These are phyloP conservation scores for Mastomys coucha DNA, from an alignment of 2,113 vertebrate genomes.

Conservation along the genomic window DNA sequence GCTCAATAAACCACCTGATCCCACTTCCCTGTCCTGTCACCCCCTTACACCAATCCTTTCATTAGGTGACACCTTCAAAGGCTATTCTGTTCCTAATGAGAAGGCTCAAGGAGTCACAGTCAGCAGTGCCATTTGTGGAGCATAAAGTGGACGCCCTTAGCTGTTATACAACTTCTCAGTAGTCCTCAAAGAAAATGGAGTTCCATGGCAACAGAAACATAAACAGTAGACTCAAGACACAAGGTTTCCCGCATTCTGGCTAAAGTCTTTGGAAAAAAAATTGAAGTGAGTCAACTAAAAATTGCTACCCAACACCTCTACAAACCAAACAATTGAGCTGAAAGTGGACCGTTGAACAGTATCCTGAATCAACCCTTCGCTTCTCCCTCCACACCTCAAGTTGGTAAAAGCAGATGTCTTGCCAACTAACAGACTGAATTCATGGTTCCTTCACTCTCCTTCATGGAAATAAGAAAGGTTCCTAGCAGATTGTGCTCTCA, in stretches of 20 bases:
- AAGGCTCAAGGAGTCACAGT: neutral
- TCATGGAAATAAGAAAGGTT: conserved; percentile 66
- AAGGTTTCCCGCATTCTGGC: neutral
- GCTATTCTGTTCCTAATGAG: conserved; percentile 29
- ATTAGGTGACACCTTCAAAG: conserved; percentile 41
- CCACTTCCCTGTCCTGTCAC: too few species aligned
- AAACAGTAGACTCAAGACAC: neutral
- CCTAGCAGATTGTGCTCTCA: conserved; percentile 60
- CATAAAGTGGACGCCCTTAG: neutral
- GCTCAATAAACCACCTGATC: too few species aligned
- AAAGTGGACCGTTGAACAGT: neutral
- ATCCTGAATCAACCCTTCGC: neutral
- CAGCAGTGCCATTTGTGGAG: neutral
- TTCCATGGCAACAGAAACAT: neutral
- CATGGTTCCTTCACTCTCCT: conserved; percentile 44
- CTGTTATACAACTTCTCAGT: neutral
- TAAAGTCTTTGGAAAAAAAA: neutral
- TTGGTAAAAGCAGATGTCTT: neutral
- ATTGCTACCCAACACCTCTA: neutral
- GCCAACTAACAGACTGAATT: conserved; percentile 44
- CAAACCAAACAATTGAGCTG: neutral
- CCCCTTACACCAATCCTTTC: conserved; percentile 24
- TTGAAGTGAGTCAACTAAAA: conserved; percentile 4
- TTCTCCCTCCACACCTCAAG: neutral
- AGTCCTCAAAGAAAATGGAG: neutral